Conservation (phyloP, 2,797 vertebrate genomes). For the Schizopygopsis pylzovi region DNA sequence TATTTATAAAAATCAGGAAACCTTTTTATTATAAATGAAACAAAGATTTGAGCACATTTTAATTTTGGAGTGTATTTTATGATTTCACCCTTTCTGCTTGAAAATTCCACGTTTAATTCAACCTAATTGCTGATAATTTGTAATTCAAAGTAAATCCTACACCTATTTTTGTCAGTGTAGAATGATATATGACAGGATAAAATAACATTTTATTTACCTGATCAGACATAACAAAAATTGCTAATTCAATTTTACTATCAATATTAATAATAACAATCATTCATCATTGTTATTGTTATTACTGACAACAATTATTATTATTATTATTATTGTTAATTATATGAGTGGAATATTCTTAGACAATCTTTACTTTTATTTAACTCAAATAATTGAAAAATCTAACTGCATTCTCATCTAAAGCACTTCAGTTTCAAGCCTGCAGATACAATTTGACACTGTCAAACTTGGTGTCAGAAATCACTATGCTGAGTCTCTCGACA, state of each 20-base stretch:
- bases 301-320: not conserved
- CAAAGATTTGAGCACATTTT: not conserved
- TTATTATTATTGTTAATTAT: not conserved
- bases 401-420: not conserved
- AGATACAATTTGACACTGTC: not conserved
- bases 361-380: not conserved
- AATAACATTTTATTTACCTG: not conserved
- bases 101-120: not conserved
- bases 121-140: not conserved
- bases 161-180: not conserved
- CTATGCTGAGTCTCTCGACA: not conserved
- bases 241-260: not conserved
- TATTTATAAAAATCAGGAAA: not conserved
- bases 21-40: not conserved
- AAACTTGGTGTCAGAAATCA: not conserved
- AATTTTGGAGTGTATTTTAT: not conserved
- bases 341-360: not conserved
- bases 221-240: not conserved
- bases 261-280: not conserved
- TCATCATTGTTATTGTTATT: not conserved
- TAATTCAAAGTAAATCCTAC: not conserved
- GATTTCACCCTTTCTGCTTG: not conserved
- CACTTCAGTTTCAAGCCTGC: slow-evolving; percentile 3
- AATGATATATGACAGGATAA: not conserved
- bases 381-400: not conserved